Conservation (phyloP, 1,140 invertebrate genomes). For the Aphelenchoides fujianensis region DNA sequence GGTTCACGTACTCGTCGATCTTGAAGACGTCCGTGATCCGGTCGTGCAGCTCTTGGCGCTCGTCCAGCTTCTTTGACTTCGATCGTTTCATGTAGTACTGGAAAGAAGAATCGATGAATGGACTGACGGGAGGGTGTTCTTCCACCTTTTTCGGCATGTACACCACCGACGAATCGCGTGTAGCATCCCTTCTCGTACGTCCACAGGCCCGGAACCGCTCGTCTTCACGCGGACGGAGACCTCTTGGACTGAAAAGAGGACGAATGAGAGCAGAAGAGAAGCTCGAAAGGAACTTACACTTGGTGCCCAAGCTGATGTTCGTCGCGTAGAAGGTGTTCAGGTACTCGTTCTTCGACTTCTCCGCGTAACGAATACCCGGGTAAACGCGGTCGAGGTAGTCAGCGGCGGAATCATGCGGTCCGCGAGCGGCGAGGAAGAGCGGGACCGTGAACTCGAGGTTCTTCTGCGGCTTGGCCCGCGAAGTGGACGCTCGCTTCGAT, state of each 20-base stretch:
- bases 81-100: too few relatives aligned
- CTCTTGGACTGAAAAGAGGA: background rate
- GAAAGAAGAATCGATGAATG: background rate
- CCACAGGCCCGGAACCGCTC: background rate
- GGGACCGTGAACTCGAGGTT: background rate
- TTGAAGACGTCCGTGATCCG: background rate
- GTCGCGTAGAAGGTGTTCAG: too few relatives aligned
- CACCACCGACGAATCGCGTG: background rate
- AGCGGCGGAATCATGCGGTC: background rate
- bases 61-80: background rate
- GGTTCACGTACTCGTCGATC: background rate
- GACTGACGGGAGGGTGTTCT: background rate
- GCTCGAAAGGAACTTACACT: background rate
- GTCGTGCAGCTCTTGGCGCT: background rate
- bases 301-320: background rate
- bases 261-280: background rate
- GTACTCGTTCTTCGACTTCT: conserved; percentile 1
- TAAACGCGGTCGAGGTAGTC: conserved; percentile 1
- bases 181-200: background rate
- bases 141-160: background rate
- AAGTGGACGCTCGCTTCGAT: too few relatives aligned
- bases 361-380: background rate
- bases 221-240: background rate
- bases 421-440: background rate
- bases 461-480: too few relatives aligned